Evolutionary conservation across 2,113 vertebrate species (phyloP), one percentile per base, ranked within the genome.

Genomic region (Toxotes jaculatrix): DNA sequence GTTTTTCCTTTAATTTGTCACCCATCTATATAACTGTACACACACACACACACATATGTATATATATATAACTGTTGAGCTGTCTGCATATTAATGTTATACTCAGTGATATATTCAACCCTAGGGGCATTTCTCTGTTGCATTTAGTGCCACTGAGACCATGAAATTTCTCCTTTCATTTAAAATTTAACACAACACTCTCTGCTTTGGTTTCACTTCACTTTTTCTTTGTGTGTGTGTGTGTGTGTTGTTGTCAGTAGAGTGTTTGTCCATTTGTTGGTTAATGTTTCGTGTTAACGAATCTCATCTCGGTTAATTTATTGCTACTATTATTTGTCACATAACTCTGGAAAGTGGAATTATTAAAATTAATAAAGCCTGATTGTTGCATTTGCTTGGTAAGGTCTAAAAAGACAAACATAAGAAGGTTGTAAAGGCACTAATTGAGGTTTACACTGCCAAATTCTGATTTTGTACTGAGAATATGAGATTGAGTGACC

Each of bases 101-200:
- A 68, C 47, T 43, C 59, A 19, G 31, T 74, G 55, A 74, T 74
- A 47, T 62, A 76, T 71, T 80, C 21, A 65, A 63, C 23, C 32
- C 63, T n/a, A 45, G 32, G 49, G 57, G 69, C 70, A 53, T 79
- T 77, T 76, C 69, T 80, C 34, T 47, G 53, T 67, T 83, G 74
- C 59, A 27, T 27, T 27, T 21, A 69, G 51, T 56, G 74, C 70
- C 42, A 66, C 42, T 11, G 57, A 65, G 62, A 62, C 36, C 65
- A 60, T 57, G 51, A 82, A 36, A 79, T 42, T 51, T 68, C 55
- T 73, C 56, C 31, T 78, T 76, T 75, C 47, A 75, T 77, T 86
- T 60, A 67, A 90, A 84, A 83, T 80, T 16, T 45, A 84, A 78
- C n/a, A 57, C 59, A 55, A 31, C 57, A 45, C 9, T 55, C 10